Conservation (phyloP, 1,140 invertebrate genomes). For the Neotoxoptera formosana region DNA sequence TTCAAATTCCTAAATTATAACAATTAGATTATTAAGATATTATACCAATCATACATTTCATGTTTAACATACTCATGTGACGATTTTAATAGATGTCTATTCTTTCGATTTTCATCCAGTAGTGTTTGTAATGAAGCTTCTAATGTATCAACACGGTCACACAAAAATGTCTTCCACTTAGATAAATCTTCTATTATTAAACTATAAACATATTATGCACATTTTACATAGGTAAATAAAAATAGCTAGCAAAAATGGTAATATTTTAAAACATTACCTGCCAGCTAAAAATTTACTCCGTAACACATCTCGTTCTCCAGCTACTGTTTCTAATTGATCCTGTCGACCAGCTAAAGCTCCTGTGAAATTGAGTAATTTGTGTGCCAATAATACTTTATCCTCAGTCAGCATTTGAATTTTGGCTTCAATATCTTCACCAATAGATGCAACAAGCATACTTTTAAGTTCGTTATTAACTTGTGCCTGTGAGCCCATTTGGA, state of each 20-base stretch:
- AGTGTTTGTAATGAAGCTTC: slow-evolving; percentile 21
- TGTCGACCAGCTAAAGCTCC: slow-evolving; percentile 85
- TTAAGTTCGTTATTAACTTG: slow-evolving; percentile 91
- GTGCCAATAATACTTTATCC: slow-evolving; percentile 86
- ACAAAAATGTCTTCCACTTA: slow-evolving; percentile 80
- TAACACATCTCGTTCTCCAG: slow-evolving; percentile 94
- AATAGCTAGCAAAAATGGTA: background rate
- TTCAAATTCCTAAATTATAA: slow-evolving; percentile 45
- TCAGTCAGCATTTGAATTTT: slow-evolving; percentile 88
- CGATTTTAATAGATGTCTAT: slow-evolving; percentile 45
- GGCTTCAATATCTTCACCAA: slow-evolving; percentile 91
- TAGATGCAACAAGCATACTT: slow-evolving; percentile 89
- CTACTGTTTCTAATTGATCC: slow-evolving; percentile 90
- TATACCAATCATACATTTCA: background rate
- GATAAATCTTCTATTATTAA: slow-evolving; percentile 91
- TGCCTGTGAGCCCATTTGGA: slow-evolving; percentile 76
- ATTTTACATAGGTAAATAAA: background rate
- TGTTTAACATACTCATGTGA: slow-evolving; percentile 34
- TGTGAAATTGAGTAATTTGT: slow-evolving; percentile 83
- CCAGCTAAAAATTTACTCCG: slow-evolving; percentile 93
- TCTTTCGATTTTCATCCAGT: slow-evolving; percentile 49
- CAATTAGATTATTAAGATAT: background rate
- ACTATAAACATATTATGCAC: slow-evolving; percentile 66
- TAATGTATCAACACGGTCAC: slow-evolving; percentile 59
- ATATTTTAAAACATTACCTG: slow-evolving; percentile 67